Evolutionary conservation across 2,888 invertebrate species (phyloP).

Genomic region (Melanostoma scalare): DNA sequence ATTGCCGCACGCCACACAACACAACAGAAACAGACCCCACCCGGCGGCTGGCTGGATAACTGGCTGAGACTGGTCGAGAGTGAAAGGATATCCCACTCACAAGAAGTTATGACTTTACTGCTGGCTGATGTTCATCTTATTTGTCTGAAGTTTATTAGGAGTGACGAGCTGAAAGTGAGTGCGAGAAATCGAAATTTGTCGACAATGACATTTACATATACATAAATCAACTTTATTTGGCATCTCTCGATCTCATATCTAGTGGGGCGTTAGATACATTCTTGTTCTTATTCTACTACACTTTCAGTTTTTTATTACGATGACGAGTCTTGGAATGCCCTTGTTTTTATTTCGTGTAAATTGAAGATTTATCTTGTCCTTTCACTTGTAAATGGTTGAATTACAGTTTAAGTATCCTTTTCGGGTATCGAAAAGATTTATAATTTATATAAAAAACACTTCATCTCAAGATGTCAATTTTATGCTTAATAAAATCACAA

Average conservation of each 20-base stretch:
- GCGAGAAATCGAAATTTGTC: conserved; percentile 54
- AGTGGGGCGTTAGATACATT: too few relatives aligned
- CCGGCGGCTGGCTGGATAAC: not conserved
- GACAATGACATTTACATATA: conserved; percentile 52
- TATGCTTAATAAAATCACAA: too few relatives aligned
- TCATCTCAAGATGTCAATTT: too few relatives aligned
- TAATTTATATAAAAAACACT: too few relatives aligned
- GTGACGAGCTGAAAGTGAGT: conserved; percentile 36
- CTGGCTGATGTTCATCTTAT: conserved; percentile 50
- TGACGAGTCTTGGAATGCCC: too few relatives aligned
- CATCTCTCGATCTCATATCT: conserved; percentile 5
- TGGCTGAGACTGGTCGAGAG: not conserved
- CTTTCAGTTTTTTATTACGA: too few relatives aligned
- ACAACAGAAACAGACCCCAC: not conserved
- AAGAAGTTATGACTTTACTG: conserved; percentile 56
- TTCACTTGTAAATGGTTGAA: not conserved
- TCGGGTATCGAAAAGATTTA: not conserved
- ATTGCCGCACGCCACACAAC: conserved; percentile 31
- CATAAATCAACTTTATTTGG: conserved; percentile 45
- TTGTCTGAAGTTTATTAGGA: conserved; percentile 56
- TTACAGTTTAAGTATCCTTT: conserved; percentile 6
- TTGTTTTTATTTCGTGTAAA: not conserved
- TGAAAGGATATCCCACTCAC: conserved; percentile 37
- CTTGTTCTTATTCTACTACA: too few relatives aligned
- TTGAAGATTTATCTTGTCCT: conserved; percentile 15